Evolutionary conservation across 2,888 invertebrate species (phyloP).

Genomic region (Elegia similella): DNA sequence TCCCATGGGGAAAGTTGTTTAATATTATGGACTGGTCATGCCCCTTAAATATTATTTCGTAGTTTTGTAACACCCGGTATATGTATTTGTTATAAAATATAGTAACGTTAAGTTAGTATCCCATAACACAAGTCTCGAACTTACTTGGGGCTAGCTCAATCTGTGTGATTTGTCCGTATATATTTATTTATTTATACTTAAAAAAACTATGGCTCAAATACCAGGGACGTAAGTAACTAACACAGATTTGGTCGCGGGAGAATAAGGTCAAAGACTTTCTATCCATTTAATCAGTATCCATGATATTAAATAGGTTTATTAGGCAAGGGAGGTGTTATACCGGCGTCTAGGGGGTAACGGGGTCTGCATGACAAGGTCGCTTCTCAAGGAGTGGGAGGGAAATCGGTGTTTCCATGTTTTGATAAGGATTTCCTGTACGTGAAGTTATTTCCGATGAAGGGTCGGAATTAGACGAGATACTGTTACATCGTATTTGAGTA

Average conservation of each 20-base stretch:
- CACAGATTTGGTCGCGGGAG: background rate
- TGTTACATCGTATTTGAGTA: background rate
- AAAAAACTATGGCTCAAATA: background rate
- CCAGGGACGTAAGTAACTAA: background rate
- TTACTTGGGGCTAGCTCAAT: too few relatives aligned
- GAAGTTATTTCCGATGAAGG: background rate
- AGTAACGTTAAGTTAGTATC: too few relatives aligned
- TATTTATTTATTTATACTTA: too few relatives aligned
- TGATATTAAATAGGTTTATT: background rate
- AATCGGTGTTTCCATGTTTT: slow-evolving; percentile 32
- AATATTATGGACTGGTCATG: too few relatives aligned
- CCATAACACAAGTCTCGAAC: too few relatives aligned
- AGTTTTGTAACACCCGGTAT: too few relatives aligned
- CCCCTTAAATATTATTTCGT: too few relatives aligned
- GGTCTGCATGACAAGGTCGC: slow-evolving; percentile 47
- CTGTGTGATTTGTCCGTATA: too few relatives aligned
- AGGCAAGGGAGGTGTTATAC: slow-evolving; percentile 25
- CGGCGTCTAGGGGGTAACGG: slow-evolving; percentile 34
- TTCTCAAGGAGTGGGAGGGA: slow-evolving; percentile 28
- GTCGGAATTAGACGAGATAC: background rate
- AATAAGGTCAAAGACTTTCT: slow-evolving; percentile 19
- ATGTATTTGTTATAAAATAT: too few relatives aligned
- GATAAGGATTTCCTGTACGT: slow-evolving; percentile 24
- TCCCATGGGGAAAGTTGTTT: too few relatives aligned
- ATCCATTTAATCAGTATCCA: background rate